Base-by-base conservation (phyloP, 2,888 invertebrate species). In the Perizoma affinitatum region DNA sequence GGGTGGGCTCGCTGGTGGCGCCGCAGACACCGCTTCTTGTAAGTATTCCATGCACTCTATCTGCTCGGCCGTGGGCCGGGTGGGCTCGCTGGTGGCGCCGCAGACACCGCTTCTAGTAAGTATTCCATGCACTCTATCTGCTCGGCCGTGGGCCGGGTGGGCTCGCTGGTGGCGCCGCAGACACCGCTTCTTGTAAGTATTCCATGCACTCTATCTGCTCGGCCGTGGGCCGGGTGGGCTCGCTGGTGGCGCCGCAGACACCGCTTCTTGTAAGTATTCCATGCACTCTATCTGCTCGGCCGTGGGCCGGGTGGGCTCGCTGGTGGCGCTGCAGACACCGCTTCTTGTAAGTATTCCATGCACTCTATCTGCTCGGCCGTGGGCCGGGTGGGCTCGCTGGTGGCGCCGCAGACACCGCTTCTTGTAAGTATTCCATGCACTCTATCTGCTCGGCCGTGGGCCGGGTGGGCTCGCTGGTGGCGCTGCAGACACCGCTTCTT, bases 271-370 rank as follows among this genome's bases (percentile, higher is more conserved):
- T 95, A 71, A 86, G 85, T n/a, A 96, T 83, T 95, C 95, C 46
- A 88, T 95, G 77, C 93, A 96, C 67, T 94, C 95, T 4, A 88
- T 95, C 52, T 96, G 96, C 82, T 95, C 95, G 0, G 94, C 95
- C 84, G 90, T 94, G 65, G 96, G 96, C 6, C 88, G 96, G n/a
- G 86, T 95, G 47, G 96, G 96, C 2, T 94, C 95, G 0, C 94
- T 96, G 79, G 75, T 95, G 51, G 95, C 96, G 7, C 96, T 96
- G 2, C 96, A 95, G 59, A 95, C 95, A 0, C 95, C 95, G 1
- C 82, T 96, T 38, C 79, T 96, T 78, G 95, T 95, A 71, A 86
- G 85, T n/a, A 96, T 83, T 95, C 95, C 46, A 88, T 95, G 77
- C 93, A 96, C 67, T 94, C 95, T 4, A 88, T 95, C 52, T 96